Conservation (phyloP, 2,888 invertebrate species). For the Mesochorus sp. region DNA sequence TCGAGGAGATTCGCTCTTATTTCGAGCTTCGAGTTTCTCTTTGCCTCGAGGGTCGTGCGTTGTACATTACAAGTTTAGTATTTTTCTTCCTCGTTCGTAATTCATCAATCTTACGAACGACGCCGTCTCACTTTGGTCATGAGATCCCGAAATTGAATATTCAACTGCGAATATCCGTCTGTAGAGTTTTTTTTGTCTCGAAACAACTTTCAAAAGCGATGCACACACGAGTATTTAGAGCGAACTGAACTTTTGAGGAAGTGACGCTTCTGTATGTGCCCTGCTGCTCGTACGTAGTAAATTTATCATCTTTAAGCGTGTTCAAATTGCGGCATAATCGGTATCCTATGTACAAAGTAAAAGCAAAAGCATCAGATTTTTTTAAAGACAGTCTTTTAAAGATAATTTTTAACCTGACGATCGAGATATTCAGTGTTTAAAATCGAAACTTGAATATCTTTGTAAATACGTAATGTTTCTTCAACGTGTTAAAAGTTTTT, state of each 20-base stretch:
- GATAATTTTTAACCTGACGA: too few species aligned
- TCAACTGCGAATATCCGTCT: background rate
- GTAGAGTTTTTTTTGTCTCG: slow-evolving; percentile 1
- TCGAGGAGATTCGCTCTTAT: slow-evolving; percentile 45
- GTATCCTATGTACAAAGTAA: too few species aligned
- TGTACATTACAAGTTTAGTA: slow-evolving; percentile 35
- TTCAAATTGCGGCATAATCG: too few species aligned
- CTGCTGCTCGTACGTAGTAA: background rate
- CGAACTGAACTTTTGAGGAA: background rate
- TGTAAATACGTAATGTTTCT: too few species aligned
- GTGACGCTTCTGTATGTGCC: background rate
- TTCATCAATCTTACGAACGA: slow-evolving; percentile 49
- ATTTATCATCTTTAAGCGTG: too few species aligned
- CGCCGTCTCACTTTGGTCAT: slow-evolving; percentile 2
- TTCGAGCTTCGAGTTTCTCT: slow-evolving; percentile 47
- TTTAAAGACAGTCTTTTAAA: too few species aligned
- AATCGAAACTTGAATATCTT: too few species aligned
- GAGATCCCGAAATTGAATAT: slow-evolving; percentile 13
- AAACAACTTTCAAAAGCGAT: background rate
- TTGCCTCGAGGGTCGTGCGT: slow-evolving; percentile 45
- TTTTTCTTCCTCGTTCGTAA: slow-evolving; percentile 42
- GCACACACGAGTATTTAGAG: background rate
- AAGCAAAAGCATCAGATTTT: too few species aligned
- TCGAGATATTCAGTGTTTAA: too few species aligned
- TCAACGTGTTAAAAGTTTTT: too few species aligned